Conservation (phyloP, 2,797 vertebrate species). For the Dendrocincla tyrannina region DNA sequence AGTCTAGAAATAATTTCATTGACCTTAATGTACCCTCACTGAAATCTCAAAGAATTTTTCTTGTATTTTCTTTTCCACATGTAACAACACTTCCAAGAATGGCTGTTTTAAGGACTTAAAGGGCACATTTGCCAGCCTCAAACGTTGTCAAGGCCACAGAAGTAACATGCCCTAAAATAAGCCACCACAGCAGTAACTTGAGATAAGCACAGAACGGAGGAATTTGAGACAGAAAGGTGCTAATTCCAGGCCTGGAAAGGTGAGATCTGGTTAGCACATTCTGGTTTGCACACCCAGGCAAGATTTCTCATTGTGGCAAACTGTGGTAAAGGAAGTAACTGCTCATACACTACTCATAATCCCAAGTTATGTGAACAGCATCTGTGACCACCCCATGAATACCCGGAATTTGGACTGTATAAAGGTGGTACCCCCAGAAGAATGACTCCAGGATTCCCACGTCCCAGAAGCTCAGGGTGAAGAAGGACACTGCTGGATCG, state of each 20-base stretch:
- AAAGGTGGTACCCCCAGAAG: too few species aligned
- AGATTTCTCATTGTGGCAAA: neutral
- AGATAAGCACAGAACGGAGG: neutral
- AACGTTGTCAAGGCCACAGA: neutral
- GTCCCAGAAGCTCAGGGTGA: neutral
- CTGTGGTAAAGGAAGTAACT: neutral
- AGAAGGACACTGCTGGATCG: accelerated
- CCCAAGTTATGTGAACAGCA: neutral
- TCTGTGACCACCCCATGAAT: neutral
- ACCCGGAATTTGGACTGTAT: too few species aligned
- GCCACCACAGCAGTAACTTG: neutral
- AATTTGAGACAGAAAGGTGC: neutral
- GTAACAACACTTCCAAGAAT: neutral
- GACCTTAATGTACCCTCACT: neutral
- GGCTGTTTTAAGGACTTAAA: neutral
- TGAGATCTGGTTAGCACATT: accelerated
- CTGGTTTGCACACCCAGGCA: accelerated
- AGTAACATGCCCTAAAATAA: neutral
- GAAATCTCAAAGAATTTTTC: neutral
- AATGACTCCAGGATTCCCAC: neutral
- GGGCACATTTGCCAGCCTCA: neutral
- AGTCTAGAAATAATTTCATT: neutral
- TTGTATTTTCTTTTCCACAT: neutral
- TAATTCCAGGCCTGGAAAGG: neutral
- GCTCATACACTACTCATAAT: neutral